These are phyloP conservation scores for Empidonax alnorum DNA, from an alignment of 2,113 vertebrate genomes.

Conservation along the genomic window DNA sequence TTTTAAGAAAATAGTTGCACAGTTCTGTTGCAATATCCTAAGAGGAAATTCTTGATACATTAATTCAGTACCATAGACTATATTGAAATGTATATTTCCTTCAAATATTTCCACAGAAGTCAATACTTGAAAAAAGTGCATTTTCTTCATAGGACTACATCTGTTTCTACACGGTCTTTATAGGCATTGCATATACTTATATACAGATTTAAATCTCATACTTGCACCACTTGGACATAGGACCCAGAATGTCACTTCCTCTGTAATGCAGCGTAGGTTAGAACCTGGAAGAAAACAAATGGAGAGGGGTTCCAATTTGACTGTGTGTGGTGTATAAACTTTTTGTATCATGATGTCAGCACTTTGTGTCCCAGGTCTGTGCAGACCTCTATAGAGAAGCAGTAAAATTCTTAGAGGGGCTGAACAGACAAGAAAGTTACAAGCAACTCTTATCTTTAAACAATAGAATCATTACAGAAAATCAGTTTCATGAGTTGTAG, in stretches of 20 bases:
- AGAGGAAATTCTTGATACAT: background rate
- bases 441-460: background rate
- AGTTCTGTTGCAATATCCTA: background rate
- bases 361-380: fast-evolving
- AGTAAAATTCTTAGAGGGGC: background rate
- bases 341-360: background rate
- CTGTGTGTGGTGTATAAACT: background rate
- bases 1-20: background rate
- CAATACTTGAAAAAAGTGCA: background rate
- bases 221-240: background rate
- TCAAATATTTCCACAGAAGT: background rate
- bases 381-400: background rate
- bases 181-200: background rate
- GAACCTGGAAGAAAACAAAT: background rate
- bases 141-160: background rate
- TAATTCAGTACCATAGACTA: background rate
- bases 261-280: background rate
- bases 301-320: background rate
- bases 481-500: background rate
- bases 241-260: background rate
- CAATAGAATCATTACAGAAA: background rate
- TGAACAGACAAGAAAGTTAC: background rate
- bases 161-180: background rate
- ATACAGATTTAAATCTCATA: background rate
- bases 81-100: background rate